Evolutionary conservation across 1,140 invertebrate genomes (phyloP).

Genomic region (Drosophila hydei): DNA sequence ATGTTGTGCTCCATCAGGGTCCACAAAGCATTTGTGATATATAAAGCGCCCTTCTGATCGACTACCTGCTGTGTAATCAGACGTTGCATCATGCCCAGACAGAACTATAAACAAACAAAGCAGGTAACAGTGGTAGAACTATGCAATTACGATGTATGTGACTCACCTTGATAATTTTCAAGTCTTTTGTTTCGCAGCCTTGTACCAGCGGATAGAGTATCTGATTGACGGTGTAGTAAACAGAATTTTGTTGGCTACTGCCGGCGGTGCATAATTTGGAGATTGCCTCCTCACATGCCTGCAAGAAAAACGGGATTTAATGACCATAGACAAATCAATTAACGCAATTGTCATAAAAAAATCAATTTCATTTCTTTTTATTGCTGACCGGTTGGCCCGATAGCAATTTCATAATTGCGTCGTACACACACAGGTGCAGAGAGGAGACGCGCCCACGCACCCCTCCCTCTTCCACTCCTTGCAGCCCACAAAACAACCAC

Average conservation of each 20-base stretch:
- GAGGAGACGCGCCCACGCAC: slow-evolving; percentile 3
- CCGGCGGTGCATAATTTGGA: slow-evolving; percentile 93
- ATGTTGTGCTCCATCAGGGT: slow-evolving; percentile 95
- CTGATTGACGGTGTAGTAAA: slow-evolving; percentile 95
- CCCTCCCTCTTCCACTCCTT: not conserved
- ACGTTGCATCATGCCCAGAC: slow-evolving; percentile 94
- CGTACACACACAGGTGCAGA: slow-evolving; percentile 51
- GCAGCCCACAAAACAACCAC: slow-evolving; percentile 33
- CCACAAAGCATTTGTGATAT: slow-evolving; percentile 97
- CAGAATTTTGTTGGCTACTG: slow-evolving; percentile 90
- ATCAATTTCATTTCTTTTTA: slow-evolving; percentile 60
- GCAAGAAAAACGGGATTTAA: slow-evolving; percentile 72
- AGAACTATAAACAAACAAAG: slow-evolving; percentile 87
- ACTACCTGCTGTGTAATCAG: slow-evolving; percentile 93
- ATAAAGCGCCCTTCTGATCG: slow-evolving; percentile 94
- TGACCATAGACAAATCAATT: slow-evolving; percentile 40
- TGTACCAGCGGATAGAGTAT: slow-evolving; percentile 98
- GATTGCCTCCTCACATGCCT: slow-evolving; percentile 98
- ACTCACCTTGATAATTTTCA: slow-evolving; percentile 95
- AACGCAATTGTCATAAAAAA: slow-evolving; percentile 54
- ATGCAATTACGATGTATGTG: slow-evolving; percentile 26
- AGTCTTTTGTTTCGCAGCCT: slow-evolving; percentile 98
- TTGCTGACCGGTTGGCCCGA: slow-evolving; percentile 15
- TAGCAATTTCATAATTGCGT: slow-evolving; percentile 82
- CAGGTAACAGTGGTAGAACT: no score